These are phyloP conservation scores for Troides helena DNA, from an alignment of 2,888 invertebrate species.

Conservation along the genomic window DNA sequence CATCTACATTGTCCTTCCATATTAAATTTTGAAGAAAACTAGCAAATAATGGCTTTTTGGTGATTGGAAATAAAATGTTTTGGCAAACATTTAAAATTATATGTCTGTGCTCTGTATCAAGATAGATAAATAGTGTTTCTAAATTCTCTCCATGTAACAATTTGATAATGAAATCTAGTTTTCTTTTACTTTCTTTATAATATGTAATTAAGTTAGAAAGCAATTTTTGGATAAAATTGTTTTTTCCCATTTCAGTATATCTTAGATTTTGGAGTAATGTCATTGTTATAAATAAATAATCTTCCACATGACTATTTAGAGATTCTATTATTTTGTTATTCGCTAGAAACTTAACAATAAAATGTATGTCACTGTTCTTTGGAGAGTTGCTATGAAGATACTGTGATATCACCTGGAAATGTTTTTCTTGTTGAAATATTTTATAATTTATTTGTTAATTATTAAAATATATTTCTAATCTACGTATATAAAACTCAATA, in stretches of 20 bases:
- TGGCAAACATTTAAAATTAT: slow-evolving; percentile 54
- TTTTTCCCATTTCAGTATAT: slow-evolving; percentile 37
- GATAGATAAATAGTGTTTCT: slow-evolving; percentile 60
- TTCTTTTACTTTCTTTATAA: slow-evolving; percentile 66
- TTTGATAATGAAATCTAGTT: slow-evolving; percentile 63
- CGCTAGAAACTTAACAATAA: slow-evolving; percentile 57
- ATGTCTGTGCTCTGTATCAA: slow-evolving; percentile 51
- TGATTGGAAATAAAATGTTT: slow-evolving; percentile 59
- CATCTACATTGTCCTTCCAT: slow-evolving; percentile 61
- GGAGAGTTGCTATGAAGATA: slow-evolving; percentile 56
- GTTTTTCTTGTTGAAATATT: neutral
- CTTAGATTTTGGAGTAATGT: slow-evolving; percentile 55
- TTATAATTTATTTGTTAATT: no score
- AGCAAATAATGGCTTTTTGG: slow-evolving; percentile 59
- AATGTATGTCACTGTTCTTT: slow-evolving; percentile 47
- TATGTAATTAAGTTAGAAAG: slow-evolving; percentile 54
- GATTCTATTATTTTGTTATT: slow-evolving; percentile 58
- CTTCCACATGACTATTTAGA: slow-evolving; percentile 51
- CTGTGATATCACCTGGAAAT: slow-evolving; percentile 61
- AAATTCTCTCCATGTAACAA: slow-evolving; percentile 58
- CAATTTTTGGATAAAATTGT: slow-evolving; percentile 44
- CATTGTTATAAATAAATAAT: slow-evolving; percentile 54
- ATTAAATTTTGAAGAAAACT: slow-evolving; percentile 64
- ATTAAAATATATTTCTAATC: no score
- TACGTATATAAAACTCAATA: no score